Percentiles rank a stretch among this genome's conserved stretches.
Evolutionary conservation across 2,888 invertebrate genomes (phyloP).

Genomic region (Stenodema calcarata): DNA sequence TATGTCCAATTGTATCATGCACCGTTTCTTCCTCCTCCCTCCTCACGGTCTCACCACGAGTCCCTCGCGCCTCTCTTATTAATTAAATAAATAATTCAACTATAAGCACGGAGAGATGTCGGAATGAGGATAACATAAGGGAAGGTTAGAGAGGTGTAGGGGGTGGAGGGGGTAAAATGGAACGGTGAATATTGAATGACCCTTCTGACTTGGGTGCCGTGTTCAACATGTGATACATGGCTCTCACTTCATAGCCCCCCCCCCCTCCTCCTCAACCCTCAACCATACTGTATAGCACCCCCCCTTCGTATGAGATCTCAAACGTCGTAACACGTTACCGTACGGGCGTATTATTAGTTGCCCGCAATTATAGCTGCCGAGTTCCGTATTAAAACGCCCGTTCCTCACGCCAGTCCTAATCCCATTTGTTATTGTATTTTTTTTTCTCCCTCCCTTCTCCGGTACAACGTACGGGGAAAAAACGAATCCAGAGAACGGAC

Average conservation of each 20-base stretch:
- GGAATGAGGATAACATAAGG: not conserved
- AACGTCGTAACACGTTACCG: not conserved
- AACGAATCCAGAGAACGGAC: not conserved
- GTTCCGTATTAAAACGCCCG: not conserved
- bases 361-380: not conserved
- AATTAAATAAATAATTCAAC: constrained; percentile 2
- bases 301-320: not conserved
- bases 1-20: too few relatives aligned
- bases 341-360: not conserved
- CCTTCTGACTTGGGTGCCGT: not conserved
- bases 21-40: not conserved
- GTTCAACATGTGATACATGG: constrained; percentile 29
- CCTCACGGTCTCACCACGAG: not conserved
- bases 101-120: not conserved
- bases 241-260: not conserved
- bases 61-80: not conserved
- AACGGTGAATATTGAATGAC: constrained; percentile 22
- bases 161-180: not conserved
- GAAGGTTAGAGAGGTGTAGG: not conserved
- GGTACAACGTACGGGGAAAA: not conserved
- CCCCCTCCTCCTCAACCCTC: too few relatives aligned
- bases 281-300: too few relatives aligned
- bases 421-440: not conserved
- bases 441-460: not conserved
- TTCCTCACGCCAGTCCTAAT: not conserved